phyloP scores from a whole-genome alignment of 1,140 invertebrate species.

The Sitophilus oryzae region DNA sequence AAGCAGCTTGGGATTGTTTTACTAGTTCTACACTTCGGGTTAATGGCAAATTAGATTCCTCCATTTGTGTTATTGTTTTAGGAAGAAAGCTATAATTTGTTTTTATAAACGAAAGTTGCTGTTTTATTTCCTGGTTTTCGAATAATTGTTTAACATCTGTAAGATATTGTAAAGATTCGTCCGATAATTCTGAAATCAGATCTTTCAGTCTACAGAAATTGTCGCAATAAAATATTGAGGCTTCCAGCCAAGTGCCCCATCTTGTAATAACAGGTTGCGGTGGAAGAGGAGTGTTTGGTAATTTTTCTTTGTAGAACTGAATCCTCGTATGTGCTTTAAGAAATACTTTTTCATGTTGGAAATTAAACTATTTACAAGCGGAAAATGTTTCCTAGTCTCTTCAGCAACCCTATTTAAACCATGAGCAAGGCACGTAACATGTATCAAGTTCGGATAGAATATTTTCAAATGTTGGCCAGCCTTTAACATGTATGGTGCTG shows the following conservation, averaged over 20 bases:
- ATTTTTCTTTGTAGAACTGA: conserved; percentile 8
- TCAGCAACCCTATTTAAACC: conserved; percentile 19
- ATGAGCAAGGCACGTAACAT: conserved; percentile 23
- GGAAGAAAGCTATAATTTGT: neutral
- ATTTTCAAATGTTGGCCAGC: conserved; percentile 20
- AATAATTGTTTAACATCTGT: neutral
- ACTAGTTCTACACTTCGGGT: neutral
- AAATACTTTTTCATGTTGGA: conserved; percentile 20
- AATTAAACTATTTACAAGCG: conserved; percentile 21
- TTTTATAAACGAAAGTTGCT: conserved; percentile 2
- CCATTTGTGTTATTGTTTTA: conserved; percentile 1
- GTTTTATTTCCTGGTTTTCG: conserved; percentile 1
- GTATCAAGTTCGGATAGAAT: conserved; percentile 22
- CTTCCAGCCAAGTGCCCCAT: conserved; percentile 16
- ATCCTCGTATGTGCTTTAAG: conserved; percentile 15
- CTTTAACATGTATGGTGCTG: conserved; percentile 22
- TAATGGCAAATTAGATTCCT: neutral
- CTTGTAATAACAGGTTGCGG: conserved; percentile 7
- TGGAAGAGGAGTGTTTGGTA: conserved; percentile 9
- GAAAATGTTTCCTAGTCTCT: conserved; percentile 18
- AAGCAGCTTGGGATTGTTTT: too few species aligned
- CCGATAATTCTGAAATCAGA: conserved; percentile 6
- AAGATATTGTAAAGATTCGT: neutral
- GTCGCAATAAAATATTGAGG: conserved; percentile 15
- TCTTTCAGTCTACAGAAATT: conserved; percentile 13